Conservation (phyloP, 2,888 invertebrate species). For the Prenolepis imparis region DNA sequence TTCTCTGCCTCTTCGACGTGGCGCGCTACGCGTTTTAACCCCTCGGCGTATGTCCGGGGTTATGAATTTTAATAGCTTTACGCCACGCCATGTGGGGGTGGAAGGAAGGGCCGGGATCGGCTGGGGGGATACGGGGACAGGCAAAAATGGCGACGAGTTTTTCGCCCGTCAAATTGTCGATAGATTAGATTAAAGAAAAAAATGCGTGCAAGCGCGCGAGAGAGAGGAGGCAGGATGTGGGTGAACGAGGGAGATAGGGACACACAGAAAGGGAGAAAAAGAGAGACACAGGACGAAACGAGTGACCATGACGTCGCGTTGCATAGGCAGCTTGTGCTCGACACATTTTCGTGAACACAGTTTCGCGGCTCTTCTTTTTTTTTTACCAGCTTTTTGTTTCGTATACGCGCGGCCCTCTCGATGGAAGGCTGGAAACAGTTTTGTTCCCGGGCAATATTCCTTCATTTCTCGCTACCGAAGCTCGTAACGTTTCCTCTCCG, state of each 20-base stretch:
- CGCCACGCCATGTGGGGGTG: conserved; percentile 78
- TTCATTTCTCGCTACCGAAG: conserved; percentile 61
- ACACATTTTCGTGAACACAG: conserved; percentile 73
- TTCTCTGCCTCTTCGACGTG: conserved; percentile 61
- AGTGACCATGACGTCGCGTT: conserved; percentile 69
- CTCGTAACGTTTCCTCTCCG: conserved; percentile 40
- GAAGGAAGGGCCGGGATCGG: conserved; percentile 63
- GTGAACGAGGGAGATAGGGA: conserved; percentile 6
- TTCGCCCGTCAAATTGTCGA: conserved; percentile 85
- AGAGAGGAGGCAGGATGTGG: conserved; percentile 6
- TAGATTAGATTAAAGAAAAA: conserved; percentile 85
- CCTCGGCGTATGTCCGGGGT: conserved; percentile 85
- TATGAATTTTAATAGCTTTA: conserved; percentile 86
- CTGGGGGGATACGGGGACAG: conserved; percentile 60
- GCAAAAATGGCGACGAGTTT: conserved; percentile 84
- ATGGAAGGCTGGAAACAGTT: conserved; percentile 51
- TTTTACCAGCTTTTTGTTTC: conserved; percentile 48
- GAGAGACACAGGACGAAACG: conserved; percentile 55
- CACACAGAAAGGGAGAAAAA: conserved; percentile 13
- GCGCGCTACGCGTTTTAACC: conserved; percentile 82
- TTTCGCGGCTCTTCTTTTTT: conserved; percentile 61
- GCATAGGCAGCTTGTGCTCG: conserved; percentile 70
- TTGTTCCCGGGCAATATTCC: conserved; percentile 55
- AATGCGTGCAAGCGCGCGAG: conserved; percentile 65
- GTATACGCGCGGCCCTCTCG: conserved; percentile 42